Evolutionary conservation across 2,797 vertebrate species (phyloP).

Genomic region (Aphelocoma californica): DNA sequence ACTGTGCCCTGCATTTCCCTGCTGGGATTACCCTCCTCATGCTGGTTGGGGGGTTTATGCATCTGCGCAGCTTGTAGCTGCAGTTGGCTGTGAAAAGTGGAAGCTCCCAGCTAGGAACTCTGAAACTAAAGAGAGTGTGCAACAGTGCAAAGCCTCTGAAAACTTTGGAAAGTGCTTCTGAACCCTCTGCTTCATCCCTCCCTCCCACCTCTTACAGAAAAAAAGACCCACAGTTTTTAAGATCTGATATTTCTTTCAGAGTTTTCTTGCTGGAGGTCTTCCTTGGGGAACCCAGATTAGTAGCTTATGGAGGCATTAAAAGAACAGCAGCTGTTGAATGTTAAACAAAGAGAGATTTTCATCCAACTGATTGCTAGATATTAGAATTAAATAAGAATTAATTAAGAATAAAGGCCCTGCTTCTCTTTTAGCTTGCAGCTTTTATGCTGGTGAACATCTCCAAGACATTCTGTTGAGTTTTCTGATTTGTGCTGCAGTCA

Average conservation of each 20-base stretch:
- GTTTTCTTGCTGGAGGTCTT: constrained; percentile 44
- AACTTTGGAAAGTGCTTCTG: not conserved
- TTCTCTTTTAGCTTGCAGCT: not conserved
- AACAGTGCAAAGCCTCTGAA: not conserved
- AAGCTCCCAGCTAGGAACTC: not conserved
- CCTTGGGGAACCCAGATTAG: not conserved
- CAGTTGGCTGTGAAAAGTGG: not conserved
- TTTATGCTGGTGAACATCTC: not conserved
- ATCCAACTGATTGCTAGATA: constrained; percentile 53
- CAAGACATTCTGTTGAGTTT: not conserved
- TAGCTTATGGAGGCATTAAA: constrained; percentile 11
- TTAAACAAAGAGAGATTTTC: constrained; percentile 48
- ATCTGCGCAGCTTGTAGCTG: not conserved
- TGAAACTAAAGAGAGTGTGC: not conserved
- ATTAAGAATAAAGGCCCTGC: constrained; percentile 29
- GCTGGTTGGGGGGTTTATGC: not conserved
- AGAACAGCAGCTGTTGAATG: constrained; percentile 45
- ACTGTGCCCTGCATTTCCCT: not conserved
- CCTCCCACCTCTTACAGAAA: not conserved
- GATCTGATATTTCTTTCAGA: not conserved
- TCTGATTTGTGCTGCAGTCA: not conserved
- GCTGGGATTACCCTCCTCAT: not conserved
- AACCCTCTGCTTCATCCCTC: not conserved
- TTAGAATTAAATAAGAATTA: constrained; percentile 42
- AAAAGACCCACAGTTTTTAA: not conserved